phyloP scores from a whole-genome alignment of 2,113 vertebrate species.

The Heliornis fulica region DNA sequence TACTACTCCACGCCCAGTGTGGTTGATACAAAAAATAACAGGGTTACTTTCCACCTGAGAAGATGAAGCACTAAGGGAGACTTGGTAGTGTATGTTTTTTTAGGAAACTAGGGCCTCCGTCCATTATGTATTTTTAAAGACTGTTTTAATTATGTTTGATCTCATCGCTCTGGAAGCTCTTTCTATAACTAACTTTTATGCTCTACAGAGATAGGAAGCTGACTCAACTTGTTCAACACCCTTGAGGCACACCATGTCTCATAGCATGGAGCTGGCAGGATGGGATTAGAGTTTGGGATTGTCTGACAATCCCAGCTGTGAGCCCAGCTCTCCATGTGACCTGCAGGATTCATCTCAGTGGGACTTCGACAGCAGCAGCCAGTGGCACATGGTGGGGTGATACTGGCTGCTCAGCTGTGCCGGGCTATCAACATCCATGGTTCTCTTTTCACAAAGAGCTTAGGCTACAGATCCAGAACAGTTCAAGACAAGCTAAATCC shows the following conservation, averaged over 20 bases:
- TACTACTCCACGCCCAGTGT: rapidly evolving
- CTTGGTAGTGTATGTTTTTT: not conserved
- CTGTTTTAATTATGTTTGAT: not conserved
- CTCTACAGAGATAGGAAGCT: not conserved
- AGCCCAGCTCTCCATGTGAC: not conserved
- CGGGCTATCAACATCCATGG: not conserved
- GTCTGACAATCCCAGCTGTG: conserved; percentile 31
- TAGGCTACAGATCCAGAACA: not conserved
- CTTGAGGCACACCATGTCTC: not conserved
- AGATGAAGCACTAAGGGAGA: not conserved
- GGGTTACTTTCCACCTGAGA: not conserved
- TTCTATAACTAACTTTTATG: not conserved
- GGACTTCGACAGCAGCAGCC: not conserved
- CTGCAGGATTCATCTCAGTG: not conserved
- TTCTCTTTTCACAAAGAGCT: not conserved
- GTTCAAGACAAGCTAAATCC: not conserved
- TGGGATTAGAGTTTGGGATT: not conserved
- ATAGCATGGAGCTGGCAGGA: not conserved
- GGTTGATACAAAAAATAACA: not conserved
- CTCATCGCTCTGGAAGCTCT: not conserved
- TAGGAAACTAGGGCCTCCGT: not conserved
- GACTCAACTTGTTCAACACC: not conserved
- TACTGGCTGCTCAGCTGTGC: conserved; percentile 8
- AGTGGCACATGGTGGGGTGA: not conserved
- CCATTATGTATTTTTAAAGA: not conserved